A percentile compares a stretch with the other conserved stretches of the same genome.
These are phyloP conservation scores for Scelioninae gen. 1 DNA, from an alignment of 2,888 invertebrate species.

Conservation along the genomic window DNA sequence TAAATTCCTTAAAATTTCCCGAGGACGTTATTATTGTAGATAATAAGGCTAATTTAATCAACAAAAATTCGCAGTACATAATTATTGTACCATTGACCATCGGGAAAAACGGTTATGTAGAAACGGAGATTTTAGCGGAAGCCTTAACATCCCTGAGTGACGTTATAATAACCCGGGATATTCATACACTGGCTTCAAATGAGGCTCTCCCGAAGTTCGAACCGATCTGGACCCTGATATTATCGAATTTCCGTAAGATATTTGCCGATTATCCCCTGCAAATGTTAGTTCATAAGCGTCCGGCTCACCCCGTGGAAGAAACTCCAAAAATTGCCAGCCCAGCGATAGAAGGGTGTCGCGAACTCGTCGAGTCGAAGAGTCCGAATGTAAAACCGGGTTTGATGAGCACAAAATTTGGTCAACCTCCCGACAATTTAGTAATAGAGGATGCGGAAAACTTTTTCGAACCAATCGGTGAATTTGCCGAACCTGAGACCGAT, in stretches of 20 bases:
- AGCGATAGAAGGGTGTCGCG: background rate
- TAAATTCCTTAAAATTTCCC: background rate
- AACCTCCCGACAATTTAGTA: too few species aligned
- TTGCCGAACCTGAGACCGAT: too few species aligned
- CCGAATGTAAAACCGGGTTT: too few species aligned
- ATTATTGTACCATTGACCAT: background rate
- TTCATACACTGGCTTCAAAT: background rate
- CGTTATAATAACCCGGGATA: slow-evolving; percentile 3
- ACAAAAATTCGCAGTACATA: too few species aligned
- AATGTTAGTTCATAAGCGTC: background rate
- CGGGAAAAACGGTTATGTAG: background rate
- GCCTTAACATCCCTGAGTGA: background rate
- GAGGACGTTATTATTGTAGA: background rate
- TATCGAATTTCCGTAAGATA: background rate
- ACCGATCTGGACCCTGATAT: background rate
- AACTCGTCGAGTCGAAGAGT: background rate
- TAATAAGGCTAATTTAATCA: too few species aligned
- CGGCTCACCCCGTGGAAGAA: background rate
- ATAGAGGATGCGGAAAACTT: too few species aligned
- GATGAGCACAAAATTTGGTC: too few species aligned
- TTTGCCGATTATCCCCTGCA: background rate
- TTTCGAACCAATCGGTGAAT: too few species aligned
- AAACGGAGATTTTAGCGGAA: background rate
- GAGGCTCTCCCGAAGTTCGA: too few species aligned
- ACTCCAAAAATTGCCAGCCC: background rate